These are phyloP conservation scores for Labeo catla DNA, from an alignment of 2,113 vertebrate species.

Conservation along the genomic window DNA sequence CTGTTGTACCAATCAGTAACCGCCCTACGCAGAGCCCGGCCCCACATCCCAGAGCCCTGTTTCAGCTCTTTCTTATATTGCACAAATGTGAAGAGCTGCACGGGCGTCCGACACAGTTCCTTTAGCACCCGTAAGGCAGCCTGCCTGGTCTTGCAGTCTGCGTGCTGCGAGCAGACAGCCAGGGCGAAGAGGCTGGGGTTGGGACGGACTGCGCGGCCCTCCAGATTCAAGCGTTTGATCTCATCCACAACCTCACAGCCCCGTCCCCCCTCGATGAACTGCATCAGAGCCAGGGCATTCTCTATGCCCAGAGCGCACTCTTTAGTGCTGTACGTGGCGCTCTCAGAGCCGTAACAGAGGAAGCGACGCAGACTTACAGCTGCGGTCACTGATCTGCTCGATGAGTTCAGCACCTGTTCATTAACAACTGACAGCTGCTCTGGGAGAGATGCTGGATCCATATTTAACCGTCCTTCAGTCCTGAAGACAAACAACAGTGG, in stretches of 20 bases:
- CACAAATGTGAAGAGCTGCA: slow-evolving; percentile 90
- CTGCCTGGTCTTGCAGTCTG: slow-evolving; percentile 85
- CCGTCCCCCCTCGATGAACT: slow-evolving; percentile 85
- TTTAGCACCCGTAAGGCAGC: slow-evolving; percentile 85
- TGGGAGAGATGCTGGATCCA: slow-evolving; percentile 35
- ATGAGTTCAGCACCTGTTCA: slow-evolving; percentile 59
- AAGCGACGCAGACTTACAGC: slow-evolving; percentile 82
- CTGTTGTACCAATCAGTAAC: slow-evolving; percentile 94
- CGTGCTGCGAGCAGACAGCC: slow-evolving; percentile 90
- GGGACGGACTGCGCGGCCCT: slow-evolving; percentile 77
- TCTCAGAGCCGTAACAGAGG: slow-evolving; percentile 89
- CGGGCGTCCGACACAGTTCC: slow-evolving; percentile 85
- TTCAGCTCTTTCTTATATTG: slow-evolving; percentile 93
- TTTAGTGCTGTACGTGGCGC: slow-evolving; percentile 78
- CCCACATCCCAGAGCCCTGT: slow-evolving; percentile 95
- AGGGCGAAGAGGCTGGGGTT: slow-evolving; percentile 86
- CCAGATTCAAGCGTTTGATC: slow-evolving; percentile 81
- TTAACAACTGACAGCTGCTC: slow-evolving; percentile 10
- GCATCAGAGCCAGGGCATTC: slow-evolving; percentile 77
- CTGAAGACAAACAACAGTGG: neutral
- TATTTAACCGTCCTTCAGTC: neutral
- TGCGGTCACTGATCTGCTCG: slow-evolving; percentile 78
- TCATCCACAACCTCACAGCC: slow-evolving; percentile 87
- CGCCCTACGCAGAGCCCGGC: slow-evolving; percentile 89
- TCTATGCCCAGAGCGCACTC: slow-evolving; percentile 77